Percentiles rank a stretch among this genome's conserved stretches.
phyloP scores from a whole-genome alignment of 2,888 invertebrate genomes.

The Sisyra terminalis region DNA sequence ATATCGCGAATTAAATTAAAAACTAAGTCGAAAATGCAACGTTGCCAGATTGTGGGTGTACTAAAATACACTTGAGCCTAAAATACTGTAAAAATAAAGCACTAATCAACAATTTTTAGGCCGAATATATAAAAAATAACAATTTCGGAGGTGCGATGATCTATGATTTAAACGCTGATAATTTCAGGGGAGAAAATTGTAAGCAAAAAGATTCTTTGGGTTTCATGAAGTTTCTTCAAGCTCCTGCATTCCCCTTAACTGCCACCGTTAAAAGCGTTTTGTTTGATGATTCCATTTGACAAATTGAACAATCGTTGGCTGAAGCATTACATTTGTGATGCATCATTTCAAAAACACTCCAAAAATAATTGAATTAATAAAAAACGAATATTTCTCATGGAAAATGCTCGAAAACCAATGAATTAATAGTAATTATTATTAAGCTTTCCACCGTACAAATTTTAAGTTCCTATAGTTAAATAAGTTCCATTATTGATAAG shows the following conservation, averaged over 20 bases:
- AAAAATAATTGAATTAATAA: no score
- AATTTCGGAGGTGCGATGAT: constrained; percentile 69
- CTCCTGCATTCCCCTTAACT: constrained; percentile 26
- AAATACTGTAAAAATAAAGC: neutral
- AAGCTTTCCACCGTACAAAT: no score
- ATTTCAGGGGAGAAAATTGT: constrained; percentile 42
- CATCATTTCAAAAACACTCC: neutral
- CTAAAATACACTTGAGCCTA: no score
- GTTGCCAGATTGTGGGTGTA: no score
- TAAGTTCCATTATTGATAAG: no score
- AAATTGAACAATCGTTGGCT: constrained; percentile 17
- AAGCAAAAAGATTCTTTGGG: constrained; percentile 14
- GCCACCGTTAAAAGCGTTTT: constrained; percentile 19
- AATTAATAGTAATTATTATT: no score
- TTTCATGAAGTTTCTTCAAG: constrained; percentile 12
- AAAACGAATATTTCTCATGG: no score
- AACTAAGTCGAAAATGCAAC: no score
- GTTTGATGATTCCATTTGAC: constrained; percentile 20
- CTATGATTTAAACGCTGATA: constrained; percentile 68
- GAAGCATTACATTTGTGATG: constrained; percentile 14
- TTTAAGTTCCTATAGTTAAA: no score
- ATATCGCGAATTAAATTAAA: no score
- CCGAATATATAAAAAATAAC: constrained; percentile 41
- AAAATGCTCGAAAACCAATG: no score
- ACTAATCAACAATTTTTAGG: constrained; percentile 22